Evolutionary conservation across 2,113 vertebrate genomes (phyloP), one percentile per base, ranked within the genome.

Genomic region (Ariopsis seemanni): DNA sequence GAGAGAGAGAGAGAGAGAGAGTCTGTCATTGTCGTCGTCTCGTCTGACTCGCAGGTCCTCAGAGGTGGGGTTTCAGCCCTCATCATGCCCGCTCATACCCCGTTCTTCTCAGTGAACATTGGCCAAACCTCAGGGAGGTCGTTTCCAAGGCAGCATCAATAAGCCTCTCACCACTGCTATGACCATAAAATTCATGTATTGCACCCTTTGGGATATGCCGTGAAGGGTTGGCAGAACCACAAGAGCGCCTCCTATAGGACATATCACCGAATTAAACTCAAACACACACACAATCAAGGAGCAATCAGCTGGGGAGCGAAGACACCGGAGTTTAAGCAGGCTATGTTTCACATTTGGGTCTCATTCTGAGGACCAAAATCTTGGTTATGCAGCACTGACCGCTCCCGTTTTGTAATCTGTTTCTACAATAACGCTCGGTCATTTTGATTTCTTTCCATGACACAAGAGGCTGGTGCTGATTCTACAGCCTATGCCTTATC

Each of bases 111-210:
- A 15, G 7, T 15, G 67, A 82, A 25, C 50, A 15, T 14, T 60
- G 27, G 18, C 48, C 67, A 0, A 42, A 57, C 55, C 65, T 52
- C 62, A 22, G 87, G 74, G 87, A 78, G 86, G 62, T 86, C 77
- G 91, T 91, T 89, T 90, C 90, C 90, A 92, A 84, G 71, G 71
- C 85, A 65, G 84, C 34, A 77, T 85, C 85, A 84, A 86, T 86
- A 87, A 89, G 87, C 90, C 88, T 88, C 89, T 85, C 48, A 53
- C 69, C 52, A 18, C 89, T 57, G 87, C 53, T 81, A 85, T 91
- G 91, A 92, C 86, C 89, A 91, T 91, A 87, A 90, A 84, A 89
- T 92, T 92, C 90, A 92, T 89, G 90, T 86, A 85, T 89, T 93
- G 85, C 92, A 89, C 57, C 83, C 90, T 85, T 63, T 69, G 60